phyloP scores from a whole-genome alignment of 2,888 invertebrate species.

The Hyposoter dolosus region DNA sequence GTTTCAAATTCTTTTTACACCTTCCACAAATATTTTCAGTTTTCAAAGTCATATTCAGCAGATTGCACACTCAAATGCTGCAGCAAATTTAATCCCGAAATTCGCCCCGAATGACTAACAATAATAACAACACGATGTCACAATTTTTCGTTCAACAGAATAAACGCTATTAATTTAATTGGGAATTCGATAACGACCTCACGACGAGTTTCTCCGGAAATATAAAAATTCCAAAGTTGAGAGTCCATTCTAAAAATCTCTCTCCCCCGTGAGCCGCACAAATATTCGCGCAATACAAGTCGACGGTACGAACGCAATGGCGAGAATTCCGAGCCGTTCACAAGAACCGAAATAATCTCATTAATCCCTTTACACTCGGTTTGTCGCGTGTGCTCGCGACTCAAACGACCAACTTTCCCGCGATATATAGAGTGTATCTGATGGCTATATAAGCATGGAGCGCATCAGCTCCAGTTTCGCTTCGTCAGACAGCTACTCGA shows the following conservation, averaged over 20 bases:
- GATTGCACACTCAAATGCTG: background rate
- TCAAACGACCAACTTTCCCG: constrained; percentile 27
- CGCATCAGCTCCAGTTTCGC: constrained; percentile 54
- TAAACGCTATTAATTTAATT: background rate
- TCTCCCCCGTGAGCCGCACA: background rate
- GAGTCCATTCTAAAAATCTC: background rate
- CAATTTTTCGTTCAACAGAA: background rate
- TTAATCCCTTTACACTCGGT: constrained; percentile 55
- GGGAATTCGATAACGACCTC: background rate
- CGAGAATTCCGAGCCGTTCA: constrained; percentile 27
- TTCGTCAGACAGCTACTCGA: constrained; percentile 52
- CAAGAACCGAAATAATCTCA: constrained; percentile 45
- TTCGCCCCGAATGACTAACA: background rate
- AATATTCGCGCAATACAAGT: background rate
- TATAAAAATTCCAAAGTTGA: background rate
- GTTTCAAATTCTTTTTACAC: background rate
- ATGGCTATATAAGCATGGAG: constrained; percentile 11
- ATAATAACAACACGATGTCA: background rate
- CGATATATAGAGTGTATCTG: constrained; percentile 18
- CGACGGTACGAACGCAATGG: constrained; percentile 14
- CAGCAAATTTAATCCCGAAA: background rate
- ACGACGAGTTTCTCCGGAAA: background rate
- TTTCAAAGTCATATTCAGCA: background rate
- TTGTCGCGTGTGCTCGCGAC: constrained; percentile 42
- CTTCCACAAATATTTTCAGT: background rate